These are phyloP conservation scores for Pseudomyrmex sp. DNA, from an alignment of 1,140 invertebrate genomes.

Conservation along the genomic window DNA sequence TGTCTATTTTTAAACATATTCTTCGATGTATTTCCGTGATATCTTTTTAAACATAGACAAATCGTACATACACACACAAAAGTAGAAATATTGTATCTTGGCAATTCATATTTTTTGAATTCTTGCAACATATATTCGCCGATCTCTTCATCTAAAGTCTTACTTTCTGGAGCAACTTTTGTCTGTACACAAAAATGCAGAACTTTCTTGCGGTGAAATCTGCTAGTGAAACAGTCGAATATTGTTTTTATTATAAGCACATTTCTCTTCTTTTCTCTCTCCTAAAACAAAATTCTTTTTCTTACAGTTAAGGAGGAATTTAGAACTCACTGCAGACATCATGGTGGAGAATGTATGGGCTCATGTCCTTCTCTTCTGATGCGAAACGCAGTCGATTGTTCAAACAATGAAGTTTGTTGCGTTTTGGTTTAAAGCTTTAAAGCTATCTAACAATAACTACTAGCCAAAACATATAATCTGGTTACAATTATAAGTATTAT, in stretches of 20 bases:
- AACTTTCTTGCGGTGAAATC: not conserved
- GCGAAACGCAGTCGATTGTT: conserved; percentile 68
- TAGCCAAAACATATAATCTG: conserved; percentile 5
- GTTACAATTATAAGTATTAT: not conserved
- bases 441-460: not conserved
- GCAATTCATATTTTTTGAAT: not conserved
- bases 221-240: not conserved
- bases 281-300: conserved; percentile 19
- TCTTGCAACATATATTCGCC: not conserved
- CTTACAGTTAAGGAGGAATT: conserved; percentile 75
- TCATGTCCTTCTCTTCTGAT: conserved; percentile 48
- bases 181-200: not conserved
- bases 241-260: not conserved
- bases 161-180: not conserved
- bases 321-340: conserved; percentile 74
- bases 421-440: conserved; percentile 71
- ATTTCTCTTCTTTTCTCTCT: conserved; percentile 1
- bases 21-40: not conserved
- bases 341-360: conserved; percentile 75
- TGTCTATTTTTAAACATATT: conserved; percentile 7
- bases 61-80: too few species aligned
- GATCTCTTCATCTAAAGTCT: not conserved
- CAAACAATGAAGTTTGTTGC: conserved; percentile 70
- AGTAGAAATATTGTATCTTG: not conserved
- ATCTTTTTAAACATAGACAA: not conserved